Base-by-base conservation (phyloP, 37 sponge, comb jelly and placozoan genomes). In the Bolinopsis microptera region DNA sequence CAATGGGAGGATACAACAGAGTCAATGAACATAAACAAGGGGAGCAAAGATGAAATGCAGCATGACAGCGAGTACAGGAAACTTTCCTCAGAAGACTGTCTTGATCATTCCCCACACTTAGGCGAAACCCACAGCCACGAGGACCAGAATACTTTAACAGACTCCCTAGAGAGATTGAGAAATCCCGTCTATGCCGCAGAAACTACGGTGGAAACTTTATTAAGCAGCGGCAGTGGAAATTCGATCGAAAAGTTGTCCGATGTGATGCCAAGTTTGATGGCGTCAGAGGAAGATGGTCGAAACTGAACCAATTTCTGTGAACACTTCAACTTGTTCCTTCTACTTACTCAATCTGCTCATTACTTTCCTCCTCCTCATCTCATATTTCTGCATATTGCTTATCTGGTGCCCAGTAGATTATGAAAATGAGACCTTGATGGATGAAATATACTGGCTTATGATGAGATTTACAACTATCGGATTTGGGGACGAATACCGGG, bases 401-500 rank as follows among this genome's bases (percentile, higher is more conserved):
- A 48, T 48, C 13, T 48, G 61, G 61, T 48, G 61, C 13, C 61
- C 61, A 48, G 9, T 48, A 18, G 9, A 18, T 18, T 13, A 5
- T 3, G 75, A 72, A 72, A 22, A 13, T 67, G 75, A 72, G 5
- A n/a, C 26, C 22, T 30, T 72, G 2, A 5, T 72, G n/a, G 31
- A 72, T n/a, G 75, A 72, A n/a, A 72, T 72, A 2, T 72, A 72
- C 75, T 72, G 75, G 75, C 26, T 30, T 8, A 28, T 72, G 22
- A 72, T 72, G n/a, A 30, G 31, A 30, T 72, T 72, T n/a, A 72
- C 75, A 8, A 30, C 75, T 5, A 28, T 72, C 75, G 75, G 75
- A n/a, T 72, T 72, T 72, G 75, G 75, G 26, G 75, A 72, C 31
- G 75, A 72, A 72, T 72, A 23, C 75, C 26, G 75, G 75, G 75